These are phyloP conservation scores for Nemapogon koenigi DNA, from an alignment of 2,888 invertebrate species.

Conservation along the genomic window DNA sequence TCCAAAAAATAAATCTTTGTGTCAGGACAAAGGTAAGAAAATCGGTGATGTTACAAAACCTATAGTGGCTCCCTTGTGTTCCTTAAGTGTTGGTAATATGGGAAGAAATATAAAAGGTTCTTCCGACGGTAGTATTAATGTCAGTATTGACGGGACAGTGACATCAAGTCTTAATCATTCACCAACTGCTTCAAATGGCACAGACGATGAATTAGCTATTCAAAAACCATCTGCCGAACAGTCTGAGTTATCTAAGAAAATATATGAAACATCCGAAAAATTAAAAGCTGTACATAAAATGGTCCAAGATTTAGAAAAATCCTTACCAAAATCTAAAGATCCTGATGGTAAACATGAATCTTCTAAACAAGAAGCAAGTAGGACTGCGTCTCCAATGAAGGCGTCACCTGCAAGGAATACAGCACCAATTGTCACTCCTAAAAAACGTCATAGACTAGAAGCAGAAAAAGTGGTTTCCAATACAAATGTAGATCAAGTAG, in stretches of 20 bases:
- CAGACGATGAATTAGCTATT: conserved; percentile 40
- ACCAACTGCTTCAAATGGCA: conserved; percentile 24
- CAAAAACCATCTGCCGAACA: conserved; percentile 46
- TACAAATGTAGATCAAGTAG: conserved; percentile 51
- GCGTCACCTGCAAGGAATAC: conserved; percentile 39
- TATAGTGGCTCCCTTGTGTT: conserved; percentile 15
- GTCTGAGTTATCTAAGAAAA: conserved; percentile 56
- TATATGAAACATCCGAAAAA: conserved; percentile 58
- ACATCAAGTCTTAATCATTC: conserved; percentile 25
- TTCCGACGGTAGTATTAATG: conserved; percentile 17
- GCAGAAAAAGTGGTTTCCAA: conserved; percentile 51
- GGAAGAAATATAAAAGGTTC: conserved; percentile 25
- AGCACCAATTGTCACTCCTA: conserved; percentile 70
- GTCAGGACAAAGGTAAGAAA: conserved; percentile 45
- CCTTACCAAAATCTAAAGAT: conserved; percentile 47
- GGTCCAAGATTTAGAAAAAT: conserved; percentile 52
- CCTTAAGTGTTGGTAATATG: neutral
- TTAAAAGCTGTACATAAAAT: conserved; percentile 56
- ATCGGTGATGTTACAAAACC: conserved; percentile 31
- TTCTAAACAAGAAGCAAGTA: conserved; percentile 33
- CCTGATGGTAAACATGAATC: conserved; percentile 33
- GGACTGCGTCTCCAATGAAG: conserved; percentile 43
- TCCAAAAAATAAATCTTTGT: conserved; percentile 30
- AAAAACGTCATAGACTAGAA: conserved; percentile 75
- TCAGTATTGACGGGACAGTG: conserved; percentile 28